phyloP scores from a whole-genome alignment of 2,113 vertebrate genomes.

The Mobula birostris region DNA sequence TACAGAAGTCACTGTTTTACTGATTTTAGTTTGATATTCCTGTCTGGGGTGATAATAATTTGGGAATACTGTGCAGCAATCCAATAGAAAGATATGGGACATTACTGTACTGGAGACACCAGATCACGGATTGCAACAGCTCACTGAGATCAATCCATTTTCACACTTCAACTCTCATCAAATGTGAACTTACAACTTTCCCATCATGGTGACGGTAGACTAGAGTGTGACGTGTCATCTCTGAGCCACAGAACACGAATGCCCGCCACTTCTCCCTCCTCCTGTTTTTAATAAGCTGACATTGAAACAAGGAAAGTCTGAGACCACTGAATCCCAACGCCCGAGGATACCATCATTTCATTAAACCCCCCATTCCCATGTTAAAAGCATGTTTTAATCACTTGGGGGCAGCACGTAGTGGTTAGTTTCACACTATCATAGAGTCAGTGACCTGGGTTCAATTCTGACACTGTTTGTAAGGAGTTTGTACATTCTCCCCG shows the following conservation, averaged over 20 bases:
- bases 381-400: not conserved
- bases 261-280: not conserved
- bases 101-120: not conserved
- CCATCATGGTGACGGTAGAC: not conserved
- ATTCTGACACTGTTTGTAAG: no score
- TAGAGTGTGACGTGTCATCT: not conserved
- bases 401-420: no score
- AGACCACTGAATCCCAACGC: no score
- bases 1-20: no score
- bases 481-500: no score
- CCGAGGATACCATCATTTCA: not conserved
- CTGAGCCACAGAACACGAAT: not conserved
- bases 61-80: not conserved
- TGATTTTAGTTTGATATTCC: not conserved
- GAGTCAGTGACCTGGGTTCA: no score
- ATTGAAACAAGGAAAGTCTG: no score
- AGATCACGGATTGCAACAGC: no score
- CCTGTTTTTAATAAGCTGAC: no score
- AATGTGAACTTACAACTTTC: not conserved
- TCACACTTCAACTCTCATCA: not conserved
- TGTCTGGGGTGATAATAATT: not conserved
- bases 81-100: not conserved
- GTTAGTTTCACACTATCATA: no score
- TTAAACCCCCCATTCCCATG: not conserved
- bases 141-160: not conserved